These are phyloP conservation scores for Sitta europaea DNA, from an alignment of 2,113 vertebrate species.

Conservation along the genomic window DNA sequence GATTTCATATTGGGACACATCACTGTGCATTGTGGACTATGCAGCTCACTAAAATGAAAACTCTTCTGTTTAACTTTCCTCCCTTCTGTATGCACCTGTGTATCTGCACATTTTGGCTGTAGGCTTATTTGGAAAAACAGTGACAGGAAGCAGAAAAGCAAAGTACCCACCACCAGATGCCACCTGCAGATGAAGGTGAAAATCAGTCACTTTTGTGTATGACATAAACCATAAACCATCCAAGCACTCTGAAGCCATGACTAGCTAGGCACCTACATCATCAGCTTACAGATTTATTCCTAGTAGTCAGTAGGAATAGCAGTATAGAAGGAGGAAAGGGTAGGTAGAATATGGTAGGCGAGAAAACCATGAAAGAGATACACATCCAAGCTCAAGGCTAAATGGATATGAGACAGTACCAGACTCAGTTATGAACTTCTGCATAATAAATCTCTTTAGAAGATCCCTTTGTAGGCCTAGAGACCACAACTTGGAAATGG, in stretches of 20 bases:
- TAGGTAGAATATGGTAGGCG: neutral
- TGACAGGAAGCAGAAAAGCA: neutral
- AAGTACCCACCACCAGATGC: neutral
- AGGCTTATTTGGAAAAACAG: neutral
- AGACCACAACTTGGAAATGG: neutral
- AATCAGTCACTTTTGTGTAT: neutral
- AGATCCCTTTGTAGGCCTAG: neutral
- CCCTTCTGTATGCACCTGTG: neutral
- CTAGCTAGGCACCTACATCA: neutral
- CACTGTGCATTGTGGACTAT: neutral
- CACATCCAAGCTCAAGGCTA: neutral
- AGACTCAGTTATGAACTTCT: neutral
- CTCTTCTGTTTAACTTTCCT: neutral
- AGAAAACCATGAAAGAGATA: neutral
- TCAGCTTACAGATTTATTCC: neutral
- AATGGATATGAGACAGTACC: accelerated
- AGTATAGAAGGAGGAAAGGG: neutral
- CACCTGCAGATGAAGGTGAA: neutral
- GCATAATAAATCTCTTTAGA: neutral
- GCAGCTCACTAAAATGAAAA: neutral
- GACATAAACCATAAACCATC: neutral
- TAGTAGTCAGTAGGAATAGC: neutral
- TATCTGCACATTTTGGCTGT: neutral
- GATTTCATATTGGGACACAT: too few species aligned
- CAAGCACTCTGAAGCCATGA: neutral